Base-by-base conservation (phyloP, 2,797 vertebrate species). In the Betta splendens region DNA sequence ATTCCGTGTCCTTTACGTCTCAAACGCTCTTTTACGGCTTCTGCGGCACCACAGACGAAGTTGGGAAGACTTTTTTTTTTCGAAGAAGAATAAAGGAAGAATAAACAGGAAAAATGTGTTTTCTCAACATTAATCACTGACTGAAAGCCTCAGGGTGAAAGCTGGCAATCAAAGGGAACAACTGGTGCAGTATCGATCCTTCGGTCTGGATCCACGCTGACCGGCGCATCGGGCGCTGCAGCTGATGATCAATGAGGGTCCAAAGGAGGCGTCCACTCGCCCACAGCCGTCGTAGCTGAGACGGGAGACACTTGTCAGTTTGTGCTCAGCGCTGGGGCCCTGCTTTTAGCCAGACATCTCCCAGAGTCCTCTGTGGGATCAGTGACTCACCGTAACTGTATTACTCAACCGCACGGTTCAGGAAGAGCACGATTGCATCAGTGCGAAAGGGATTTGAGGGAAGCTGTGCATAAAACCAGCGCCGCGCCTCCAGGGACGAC, bases 101-200 rank as follows among this genome's bases (percentile, higher is more conserved):
- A 44, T 31, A 69, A n/a, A n/a, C n/a, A n/a, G n/a, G n/a, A n/a
- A n/a, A n/a, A n/a, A n/a, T n/a, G n/a, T n/a, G n/a, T n/a, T n/a
- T n/a, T 79, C 64, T 75, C 51, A 56, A 55, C 72, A 75, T 84
- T 71, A 69, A 88, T 89, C 83, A 86, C 54, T 43, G 22, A 22
- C 40, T 18, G 25, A 79, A 62, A 39, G 65, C 78, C 80, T 75
- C 66, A 73, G 83, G 74, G 78, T 80, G 64, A 83, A 48, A 22
- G 48, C 46, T 64, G 53, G 62, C 67, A 67, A 82, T 85, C 77
- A 80, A 83, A 83, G 56, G 44, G 79, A 82, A 74, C 3, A 66
- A 64, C 43, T 17, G 54, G 25, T 25, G 12, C 52, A 25, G 38
- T 56, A 74, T 79, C 70, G 31, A 61, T 83, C 79, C 69, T 64